phyloP scores from a whole-genome alignment of 2,888 invertebrate genomes.

The Pecten maximus region DNA sequence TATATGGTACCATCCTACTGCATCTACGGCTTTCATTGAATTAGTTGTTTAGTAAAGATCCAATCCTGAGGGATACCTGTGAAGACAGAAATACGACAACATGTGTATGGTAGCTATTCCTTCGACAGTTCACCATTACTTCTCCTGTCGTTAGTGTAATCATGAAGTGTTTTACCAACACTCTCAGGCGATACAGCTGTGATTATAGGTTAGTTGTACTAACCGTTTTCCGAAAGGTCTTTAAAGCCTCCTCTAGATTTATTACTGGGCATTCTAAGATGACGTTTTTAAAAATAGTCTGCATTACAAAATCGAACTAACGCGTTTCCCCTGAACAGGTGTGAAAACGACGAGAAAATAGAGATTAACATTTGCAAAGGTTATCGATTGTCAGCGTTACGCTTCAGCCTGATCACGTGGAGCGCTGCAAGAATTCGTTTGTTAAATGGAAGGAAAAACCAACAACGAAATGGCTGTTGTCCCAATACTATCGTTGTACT shows the following conservation, averaged over 20 bases:
- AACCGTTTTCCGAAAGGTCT: background rate
- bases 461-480: background rate
- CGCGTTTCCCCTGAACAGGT: background rate
- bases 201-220: background rate
- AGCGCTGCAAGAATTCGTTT: background rate
- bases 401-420: background rate
- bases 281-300: background rate
- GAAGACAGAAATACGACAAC: too few species aligned
- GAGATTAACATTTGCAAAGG: background rate
- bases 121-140: too few species aligned
- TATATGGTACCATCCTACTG: too few species aligned
- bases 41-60: too few species aligned
- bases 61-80: too few species aligned
- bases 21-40: too few species aligned
- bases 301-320: background rate
- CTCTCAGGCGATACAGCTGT: background rate
- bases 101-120: too few species aligned
- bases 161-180: too few species aligned
- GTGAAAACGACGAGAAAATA: background rate
- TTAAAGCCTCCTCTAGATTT: background rate
- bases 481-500: too few species aligned
- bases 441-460: background rate
- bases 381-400: background rate
- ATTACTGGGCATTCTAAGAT: background rate
- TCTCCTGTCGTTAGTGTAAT: too few species aligned